Base-by-base conservation (phyloP, 1,140 invertebrate species). In the Ips typographus region DNA sequence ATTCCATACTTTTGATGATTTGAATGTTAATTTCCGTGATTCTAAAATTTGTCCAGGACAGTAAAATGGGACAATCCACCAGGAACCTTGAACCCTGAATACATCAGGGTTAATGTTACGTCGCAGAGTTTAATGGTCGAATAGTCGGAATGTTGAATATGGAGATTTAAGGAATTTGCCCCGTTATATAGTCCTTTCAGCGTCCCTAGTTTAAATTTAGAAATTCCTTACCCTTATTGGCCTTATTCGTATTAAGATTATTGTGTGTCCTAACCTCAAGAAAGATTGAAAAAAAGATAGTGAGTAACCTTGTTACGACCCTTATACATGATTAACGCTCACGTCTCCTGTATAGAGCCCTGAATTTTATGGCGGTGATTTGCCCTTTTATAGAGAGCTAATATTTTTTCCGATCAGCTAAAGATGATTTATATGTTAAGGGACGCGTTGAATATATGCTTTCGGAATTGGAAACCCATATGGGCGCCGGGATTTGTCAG, bases 371-470 rank as follows among this genome's bases (percentile, higher is more conserved):
- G 61, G 40, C 36, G 39, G 61, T 37, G 49, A 52, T 63, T 63
- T 63, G 61, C 61, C 61, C 61, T 63, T 61, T 63, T 63, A 63
- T 63, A 63, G 44, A 63, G 61, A 22, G 22, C 22, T 63, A 52
- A 63, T 63, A 63, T 63, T 63, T 63, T 63, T 63, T 63, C 51
- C 61, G 61, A 63, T 63, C 61, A 51, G 47, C 61, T 63, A 63
- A 63, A 63, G 61, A 63, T 63, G 61, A 63, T 63, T 63, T 63
- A 63, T 63, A 22, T n/a, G 44, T 52, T n/a, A 40, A 63, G 22
- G 61, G 44, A 63, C 61, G 61, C 40, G 52, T 63, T 63, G 61
- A 63, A 63, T 63, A 63, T 40, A 52, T 61, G 22, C 22, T 22
- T 22, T 22, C 22, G 22, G 22, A 22, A 22, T 22, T 22, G 22